Base-by-base conservation (phyloP, 2,888 invertebrate genomes). In the Dynastes hyllus region DNA sequence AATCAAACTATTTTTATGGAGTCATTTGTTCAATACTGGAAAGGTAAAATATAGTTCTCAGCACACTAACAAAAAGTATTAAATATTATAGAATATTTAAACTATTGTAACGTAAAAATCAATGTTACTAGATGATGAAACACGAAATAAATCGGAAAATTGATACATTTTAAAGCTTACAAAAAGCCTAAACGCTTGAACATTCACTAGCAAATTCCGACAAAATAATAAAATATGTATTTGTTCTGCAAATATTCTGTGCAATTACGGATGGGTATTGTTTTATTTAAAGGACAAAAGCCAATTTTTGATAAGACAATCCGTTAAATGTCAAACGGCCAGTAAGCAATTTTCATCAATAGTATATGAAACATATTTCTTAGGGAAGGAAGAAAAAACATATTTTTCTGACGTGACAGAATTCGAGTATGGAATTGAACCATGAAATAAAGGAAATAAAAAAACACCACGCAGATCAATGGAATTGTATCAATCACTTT, bases 401-500 rank as follows among this genome's bases (percentile, higher is more conserved):
- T 55, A 1, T 13, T 55, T 55, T 22, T 22, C 22, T 13, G 6
- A n/a, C n/a, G 13, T 55, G 16, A 55, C 22, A 11, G 1, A 55
- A 16, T n/a, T 55, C 8, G 45, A 8, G 8, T 11, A 45, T 55
- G 16, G n/a, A 55, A n/a, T 53, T n/a, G 53, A 53, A 53, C 53
- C 53, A 53, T 0, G 5, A 53, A 53, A 55, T 55, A 22, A 55
- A 55, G n/a, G 13, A 55, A 55, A 55, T 55, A 55, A 55, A 55
- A 22, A 55, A 55, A 55, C 2, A 16, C 2, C 8, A 55, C 2
- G 45, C 8, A 55, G n/a, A 55, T 55, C 37, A 71, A 55, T 58
- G 53, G 55, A 71, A 71, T 55, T 71, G 37, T 71, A 71, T 71
- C 71, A 71, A 55, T 71, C 71, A 71, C 71, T 71, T 71, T 55